phyloP scores from a whole-genome alignment of 2,113 vertebrate genomes.

The Rutilus rutilus region DNA sequence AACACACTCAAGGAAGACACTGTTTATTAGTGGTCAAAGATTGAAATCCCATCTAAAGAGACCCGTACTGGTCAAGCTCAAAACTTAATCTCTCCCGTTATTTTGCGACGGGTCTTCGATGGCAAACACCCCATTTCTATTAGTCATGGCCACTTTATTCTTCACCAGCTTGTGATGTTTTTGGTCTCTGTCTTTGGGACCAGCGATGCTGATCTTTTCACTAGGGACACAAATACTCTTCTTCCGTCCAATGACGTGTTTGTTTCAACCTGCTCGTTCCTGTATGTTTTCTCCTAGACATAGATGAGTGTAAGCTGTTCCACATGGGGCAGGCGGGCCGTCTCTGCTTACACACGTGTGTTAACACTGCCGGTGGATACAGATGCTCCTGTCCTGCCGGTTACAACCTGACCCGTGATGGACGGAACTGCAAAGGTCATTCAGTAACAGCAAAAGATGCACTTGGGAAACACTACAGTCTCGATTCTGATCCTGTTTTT shows the following conservation, averaged over 20 bases:
- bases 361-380: slow-evolving; percentile 87
- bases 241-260: background rate
- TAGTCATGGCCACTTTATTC: background rate
- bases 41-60: background rate
- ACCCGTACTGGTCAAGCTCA: background rate
- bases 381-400: slow-evolving; percentile 83
- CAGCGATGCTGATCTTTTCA: background rate
- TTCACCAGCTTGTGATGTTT: background rate
- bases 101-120: background rate
- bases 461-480: too few relatives aligned
- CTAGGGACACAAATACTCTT: background rate
- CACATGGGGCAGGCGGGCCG: slow-evolving; percentile 76
- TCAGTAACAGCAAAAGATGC: background rate
- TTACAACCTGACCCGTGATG: slow-evolving; percentile 78
- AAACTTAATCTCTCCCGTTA: background rate
- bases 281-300: slow-evolving; percentile 71
- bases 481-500: background rate
- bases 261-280: background rate
- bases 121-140: too few relatives aligned
- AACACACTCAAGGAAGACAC: background rate
- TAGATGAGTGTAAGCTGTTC: slow-evolving; percentile 88
- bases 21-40: background rate
- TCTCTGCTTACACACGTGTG: slow-evolving; percentile 82
- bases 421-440: slow-evolving; percentile 81
- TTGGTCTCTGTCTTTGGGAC: background rate